Percentiles rank a stretch among this genome's conserved stretches.
Evolutionary conservation across 2,113 vertebrate genomes (phyloP).

Genomic region (Ia io): DNA sequence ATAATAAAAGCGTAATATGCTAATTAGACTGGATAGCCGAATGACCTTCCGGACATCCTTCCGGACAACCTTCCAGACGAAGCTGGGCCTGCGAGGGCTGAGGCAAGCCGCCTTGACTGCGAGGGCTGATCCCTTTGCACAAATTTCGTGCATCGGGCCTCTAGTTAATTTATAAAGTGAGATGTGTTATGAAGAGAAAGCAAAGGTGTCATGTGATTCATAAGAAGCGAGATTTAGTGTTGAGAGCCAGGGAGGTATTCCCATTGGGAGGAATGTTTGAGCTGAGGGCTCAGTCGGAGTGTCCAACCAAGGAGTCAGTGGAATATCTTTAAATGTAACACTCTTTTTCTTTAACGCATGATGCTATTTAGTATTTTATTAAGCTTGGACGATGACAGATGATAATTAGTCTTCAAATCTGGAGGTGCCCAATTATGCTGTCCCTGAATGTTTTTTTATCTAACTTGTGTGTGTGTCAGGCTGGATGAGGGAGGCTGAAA

Average conservation of each 20-base stretch:
- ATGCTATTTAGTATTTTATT: constrained; percentile 2
- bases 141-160: no score
- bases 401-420: constrained; percentile 38
- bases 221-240: neutral
- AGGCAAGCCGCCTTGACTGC: no score
- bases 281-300: neutral
- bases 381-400: constrained; percentile 44
- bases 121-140: no score
- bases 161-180: neutral
- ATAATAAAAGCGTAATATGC: no score
- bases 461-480: neutral
- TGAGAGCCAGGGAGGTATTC: neutral
- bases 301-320: neutral
- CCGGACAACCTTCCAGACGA: no score
- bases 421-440: neutral
- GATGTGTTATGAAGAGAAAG: neutral
- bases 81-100: no score
- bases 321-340: neutral
- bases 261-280: no score
- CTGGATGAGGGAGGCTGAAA: neutral
- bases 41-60: no score
- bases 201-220: rapidly evolving
- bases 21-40: no score
- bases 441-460: neutral
- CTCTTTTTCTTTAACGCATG: neutral